Percentiles rank a stretch among this genome's conserved stretches.
Evolutionary conservation across 2,888 invertebrate species (phyloP).

Genomic region (Drosophila monieri): DNA sequence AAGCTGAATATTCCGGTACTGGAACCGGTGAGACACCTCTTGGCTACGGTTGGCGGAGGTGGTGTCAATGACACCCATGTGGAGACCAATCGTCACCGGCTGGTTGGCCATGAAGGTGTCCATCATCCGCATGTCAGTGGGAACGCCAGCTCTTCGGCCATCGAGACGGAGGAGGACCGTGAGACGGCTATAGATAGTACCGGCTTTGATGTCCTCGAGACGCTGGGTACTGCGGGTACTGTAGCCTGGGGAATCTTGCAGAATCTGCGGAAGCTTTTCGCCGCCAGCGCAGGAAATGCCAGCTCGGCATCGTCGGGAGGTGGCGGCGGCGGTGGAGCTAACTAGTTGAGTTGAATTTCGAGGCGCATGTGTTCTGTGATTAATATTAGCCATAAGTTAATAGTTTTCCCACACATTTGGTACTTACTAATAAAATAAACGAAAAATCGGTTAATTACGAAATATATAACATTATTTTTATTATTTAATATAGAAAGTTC

Average conservation of each 20-base stretch:
- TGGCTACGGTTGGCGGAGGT: constrained; percentile 80
- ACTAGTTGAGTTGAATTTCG: constrained; percentile 16
- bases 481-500: too few relatives aligned
- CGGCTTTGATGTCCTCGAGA: constrained; percentile 78
- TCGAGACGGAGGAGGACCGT: constrained; percentile 81
- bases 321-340: constrained; percentile 38
- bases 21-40: constrained; percentile 80
- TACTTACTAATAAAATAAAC: constrained; percentile 34
- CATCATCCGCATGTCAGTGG: constrained; percentile 51
- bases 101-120: constrained; percentile 65
- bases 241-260: constrained; percentile 76
- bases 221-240: constrained; percentile 77
- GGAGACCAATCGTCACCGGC: constrained; percentile 64
- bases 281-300: constrained; percentile 78
- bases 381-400: constrained; percentile 52
- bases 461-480: not conserved
- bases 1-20: constrained; percentile 79
- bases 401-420: constrained; percentile 17
- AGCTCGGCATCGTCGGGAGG: constrained; percentile 75
- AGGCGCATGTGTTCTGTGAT: constrained; percentile 62
- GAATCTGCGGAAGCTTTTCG: constrained; percentile 79
- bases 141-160: constrained; percentile 70
- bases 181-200: constrained; percentile 79
- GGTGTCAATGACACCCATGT: constrained; percentile 74
- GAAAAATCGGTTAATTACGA: constrained; percentile 5